Evolutionary conservation across 2,797 vertebrate species (phyloP).

Genomic region (Galagoides demidoff): DNA sequence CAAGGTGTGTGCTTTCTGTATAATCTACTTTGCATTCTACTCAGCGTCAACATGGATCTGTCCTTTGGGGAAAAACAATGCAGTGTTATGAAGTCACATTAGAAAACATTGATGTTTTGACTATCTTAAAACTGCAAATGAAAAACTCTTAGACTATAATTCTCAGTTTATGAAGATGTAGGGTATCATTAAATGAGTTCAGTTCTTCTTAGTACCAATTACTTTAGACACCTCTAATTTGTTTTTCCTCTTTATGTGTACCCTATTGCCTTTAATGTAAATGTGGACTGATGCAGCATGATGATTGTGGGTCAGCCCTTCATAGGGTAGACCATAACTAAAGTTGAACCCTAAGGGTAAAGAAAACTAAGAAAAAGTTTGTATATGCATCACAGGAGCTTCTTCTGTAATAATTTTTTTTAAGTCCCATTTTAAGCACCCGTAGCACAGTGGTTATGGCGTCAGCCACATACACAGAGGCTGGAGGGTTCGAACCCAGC

Average conservation of each 20-base stretch:
- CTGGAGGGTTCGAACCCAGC: too few relatives aligned
- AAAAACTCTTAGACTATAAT: conserved; percentile 75
- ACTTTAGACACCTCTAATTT: conserved; percentile 60
- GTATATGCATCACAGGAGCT: neutral
- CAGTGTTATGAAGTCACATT: conserved; percentile 67
- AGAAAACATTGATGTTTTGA: conserved; percentile 72
- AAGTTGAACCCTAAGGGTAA: neutral
- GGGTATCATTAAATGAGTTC: conserved; percentile 65
- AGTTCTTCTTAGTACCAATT: conserved; percentile 45
- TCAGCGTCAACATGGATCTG: conserved; percentile 57
- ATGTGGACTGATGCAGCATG: neutral
- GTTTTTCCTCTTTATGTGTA: conserved; percentile 61
- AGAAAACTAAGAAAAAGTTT: conserved; percentile 14
- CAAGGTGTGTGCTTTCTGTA: conserved; percentile 64
- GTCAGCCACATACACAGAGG: too few relatives aligned
- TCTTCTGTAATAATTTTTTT: neutral
- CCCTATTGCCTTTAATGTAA: conserved; percentile 40
- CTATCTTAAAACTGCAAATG: conserved; percentile 70
- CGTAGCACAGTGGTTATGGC: too few relatives aligned
- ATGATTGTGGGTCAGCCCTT: conserved; percentile 32
- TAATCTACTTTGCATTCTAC: conserved; percentile 73
- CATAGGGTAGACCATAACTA: neutral
- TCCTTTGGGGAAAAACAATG: conserved; percentile 53
- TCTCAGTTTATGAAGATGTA: conserved; percentile 56
- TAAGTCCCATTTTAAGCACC: neutral